phyloP scores from a whole-genome alignment of 2,888 invertebrate genomes.

The Synanthedon tipuliformis region DNA sequence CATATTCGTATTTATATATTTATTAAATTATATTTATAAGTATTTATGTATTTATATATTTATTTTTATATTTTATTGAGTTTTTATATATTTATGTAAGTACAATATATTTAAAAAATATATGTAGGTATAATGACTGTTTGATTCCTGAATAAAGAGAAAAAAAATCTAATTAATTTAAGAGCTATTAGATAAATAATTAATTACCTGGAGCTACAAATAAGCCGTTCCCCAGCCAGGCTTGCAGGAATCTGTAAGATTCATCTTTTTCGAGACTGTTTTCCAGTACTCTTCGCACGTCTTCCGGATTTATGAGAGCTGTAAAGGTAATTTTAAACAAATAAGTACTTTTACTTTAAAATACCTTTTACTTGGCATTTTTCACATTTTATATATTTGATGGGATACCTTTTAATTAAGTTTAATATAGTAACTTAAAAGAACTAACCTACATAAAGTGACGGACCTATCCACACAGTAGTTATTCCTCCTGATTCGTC shows the following conservation, averaged over 20 bases:
- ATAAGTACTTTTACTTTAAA: neutral
- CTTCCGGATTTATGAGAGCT: constrained; percentile 42
- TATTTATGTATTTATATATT: too few species aligned
- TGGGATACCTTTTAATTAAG: neutral
- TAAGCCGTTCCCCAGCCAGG: constrained; percentile 50
- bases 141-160: too few species aligned
- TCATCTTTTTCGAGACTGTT: constrained; percentile 46
- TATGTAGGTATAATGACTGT: too few species aligned
- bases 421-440: neutral
- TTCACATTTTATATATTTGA: too few species aligned
- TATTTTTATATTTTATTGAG: too few species aligned
- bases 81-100: too few species aligned
- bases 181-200: too few species aligned
- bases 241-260: constrained; percentile 38
- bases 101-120: too few species aligned
- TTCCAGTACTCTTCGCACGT: constrained; percentile 44
- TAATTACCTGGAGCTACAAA: constrained; percentile 44
- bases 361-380: too few species aligned
- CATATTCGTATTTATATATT: too few species aligned
- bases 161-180: too few species aligned
- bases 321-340: constrained; percentile 10
- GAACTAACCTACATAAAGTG: constrained; percentile 37
- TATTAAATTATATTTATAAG: too few species aligned
- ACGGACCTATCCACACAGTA: constrained; percentile 43
- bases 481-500: constrained; percentile 23